Evolutionary conservation across 2,113 vertebrate genomes (phyloP).

Genomic region (Cottus gobio): DNA sequence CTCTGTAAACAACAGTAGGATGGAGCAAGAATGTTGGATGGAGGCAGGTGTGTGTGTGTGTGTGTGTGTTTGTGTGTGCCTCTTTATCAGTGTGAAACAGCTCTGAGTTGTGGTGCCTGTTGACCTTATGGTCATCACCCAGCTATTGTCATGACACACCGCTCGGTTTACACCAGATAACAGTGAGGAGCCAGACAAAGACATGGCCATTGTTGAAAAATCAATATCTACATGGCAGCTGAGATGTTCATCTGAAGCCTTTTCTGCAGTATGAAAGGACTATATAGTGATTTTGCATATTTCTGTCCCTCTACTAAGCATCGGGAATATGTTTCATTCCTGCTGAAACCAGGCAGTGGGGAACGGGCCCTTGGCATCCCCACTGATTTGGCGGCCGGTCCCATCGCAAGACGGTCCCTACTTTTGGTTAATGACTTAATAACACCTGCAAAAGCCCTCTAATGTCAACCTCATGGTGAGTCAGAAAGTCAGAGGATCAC

Average conservation of each 20-base stretch:
- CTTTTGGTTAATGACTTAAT: too few relatives aligned
- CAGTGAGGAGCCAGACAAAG: constrained; percentile 31
- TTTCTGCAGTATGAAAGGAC: neutral
- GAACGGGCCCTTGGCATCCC: too few relatives aligned
- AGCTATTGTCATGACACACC: constrained; percentile 33
- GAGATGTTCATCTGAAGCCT: constrained; percentile 6
- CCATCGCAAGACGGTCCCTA: too few relatives aligned
- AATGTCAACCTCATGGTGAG: neutral
- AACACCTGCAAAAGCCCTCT: too few relatives aligned
- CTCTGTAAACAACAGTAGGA: constrained; percentile 42
- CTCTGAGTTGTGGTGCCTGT: constrained; percentile 39
- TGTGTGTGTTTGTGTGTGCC: constrained; percentile 40
- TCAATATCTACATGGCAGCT: constrained; percentile 18
- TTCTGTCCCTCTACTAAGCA: neutral
- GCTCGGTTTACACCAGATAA: constrained; percentile 32
- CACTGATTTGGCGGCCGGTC: too few relatives aligned
- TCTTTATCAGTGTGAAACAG: constrained; percentile 62
- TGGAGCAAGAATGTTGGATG: constrained; percentile 42
- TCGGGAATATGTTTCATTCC: neutral
- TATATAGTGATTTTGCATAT: neutral
- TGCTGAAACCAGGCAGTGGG: neutral
- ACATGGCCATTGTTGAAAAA: constrained; percentile 8
- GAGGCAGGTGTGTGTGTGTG: constrained; percentile 36
- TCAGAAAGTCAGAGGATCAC: neutral
- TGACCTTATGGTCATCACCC: constrained; percentile 44